Evolutionary conservation across 2,113 vertebrate genomes (phyloP).

Genomic region (Leptodactylus fuscus): DNA sequence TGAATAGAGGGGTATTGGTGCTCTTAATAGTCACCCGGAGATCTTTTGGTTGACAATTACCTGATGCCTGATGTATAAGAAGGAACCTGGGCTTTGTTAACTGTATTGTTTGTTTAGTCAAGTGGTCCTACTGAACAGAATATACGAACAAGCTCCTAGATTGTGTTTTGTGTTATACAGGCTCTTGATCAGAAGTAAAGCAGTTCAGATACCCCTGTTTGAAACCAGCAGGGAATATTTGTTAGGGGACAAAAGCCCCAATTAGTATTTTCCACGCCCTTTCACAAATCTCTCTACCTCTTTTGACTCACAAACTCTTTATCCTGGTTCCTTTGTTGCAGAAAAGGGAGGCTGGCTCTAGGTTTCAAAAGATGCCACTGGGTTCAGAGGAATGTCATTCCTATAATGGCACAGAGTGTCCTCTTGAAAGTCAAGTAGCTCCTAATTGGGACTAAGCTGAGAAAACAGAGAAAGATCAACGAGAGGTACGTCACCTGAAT

Average conservation of each 20-base stretch:
- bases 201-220: slow-evolving; percentile 76
- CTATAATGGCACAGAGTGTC: slow-evolving; percentile 54
- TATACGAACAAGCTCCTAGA: slow-evolving; percentile 64
- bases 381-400: slow-evolving; percentile 54
- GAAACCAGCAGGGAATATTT: slow-evolving; percentile 80
- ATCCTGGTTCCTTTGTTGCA: slow-evolving; percentile 74
- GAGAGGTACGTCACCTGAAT: slow-evolving; percentile 75
- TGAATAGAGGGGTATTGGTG: not conserved
- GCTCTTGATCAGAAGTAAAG: slow-evolving; percentile 73
- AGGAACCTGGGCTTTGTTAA: slow-evolving; percentile 63
- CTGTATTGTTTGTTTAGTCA: slow-evolving; percentile 69
- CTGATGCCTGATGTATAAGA: slow-evolving; percentile 41
- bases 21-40: not conserved
- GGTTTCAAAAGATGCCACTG: slow-evolving; percentile 62
- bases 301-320: slow-evolving; percentile 74
- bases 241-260: slow-evolving; percentile 81
- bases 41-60: not conserved
- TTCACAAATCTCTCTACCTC: slow-evolving; percentile 79
- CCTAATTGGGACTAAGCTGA: slow-evolving; percentile 36
- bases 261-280: slow-evolving; percentile 85
- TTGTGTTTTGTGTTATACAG: slow-evolving; percentile 74
- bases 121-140: slow-evolving; percentile 66
- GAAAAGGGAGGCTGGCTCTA: slow-evolving; percentile 63
- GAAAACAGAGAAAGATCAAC: slow-evolving; percentile 30
- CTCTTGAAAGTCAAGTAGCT: slow-evolving; percentile 63